These are phyloP conservation scores for Phasia obesa DNA, from an alignment of 2,888 invertebrate genomes.

Conservation along the genomic window DNA sequence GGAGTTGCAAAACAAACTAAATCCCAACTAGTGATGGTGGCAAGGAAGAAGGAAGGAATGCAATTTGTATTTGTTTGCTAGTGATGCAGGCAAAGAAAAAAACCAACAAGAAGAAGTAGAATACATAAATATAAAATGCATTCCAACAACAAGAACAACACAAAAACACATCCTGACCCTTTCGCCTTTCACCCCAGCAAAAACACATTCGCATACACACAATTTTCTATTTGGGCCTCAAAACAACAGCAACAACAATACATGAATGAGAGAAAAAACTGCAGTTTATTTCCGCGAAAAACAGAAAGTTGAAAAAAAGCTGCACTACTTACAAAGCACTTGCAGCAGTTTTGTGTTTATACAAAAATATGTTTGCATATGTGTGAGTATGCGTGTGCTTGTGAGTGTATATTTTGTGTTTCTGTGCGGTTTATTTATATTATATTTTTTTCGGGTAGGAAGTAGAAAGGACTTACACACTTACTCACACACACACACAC, in stretches of 20 bases:
- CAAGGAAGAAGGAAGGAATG: slow-evolving; percentile 38
- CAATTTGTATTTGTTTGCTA: slow-evolving; percentile 42
- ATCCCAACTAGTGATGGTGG: slow-evolving; percentile 14
- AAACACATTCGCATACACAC: slow-evolving; percentile 53
- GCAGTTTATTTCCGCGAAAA: slow-evolving; percentile 68
- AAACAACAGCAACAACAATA: slow-evolving; percentile 60
- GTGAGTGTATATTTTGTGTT: slow-evolving; percentile 13
- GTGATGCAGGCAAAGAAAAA: slow-evolving; percentile 46
- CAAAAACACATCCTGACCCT: slow-evolving; percentile 21
- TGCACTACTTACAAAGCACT: slow-evolving; percentile 58
- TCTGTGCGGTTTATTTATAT: slow-evolving; percentile 39
- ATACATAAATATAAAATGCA: slow-evolving; percentile 59
- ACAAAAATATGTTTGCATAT: background rate
- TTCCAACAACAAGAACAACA: slow-evolving; percentile 35
- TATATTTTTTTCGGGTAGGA: slow-evolving; percentile 56
- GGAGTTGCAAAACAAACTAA: slow-evolving; percentile 52
- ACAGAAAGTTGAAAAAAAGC: slow-evolving; percentile 44
- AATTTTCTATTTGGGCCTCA: slow-evolving; percentile 59
- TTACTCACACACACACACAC: background rate
- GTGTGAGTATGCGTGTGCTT: slow-evolving; percentile 19
- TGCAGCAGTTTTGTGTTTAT: slow-evolving; percentile 62
- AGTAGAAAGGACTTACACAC: slow-evolving; percentile 30
- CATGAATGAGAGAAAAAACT: slow-evolving; percentile 58
- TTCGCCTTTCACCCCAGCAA: background rate
- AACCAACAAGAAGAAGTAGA: slow-evolving; percentile 72